phyloP scores from a whole-genome alignment of 2,888 invertebrate species.

The Meghimatium bilineatum region DNA sequence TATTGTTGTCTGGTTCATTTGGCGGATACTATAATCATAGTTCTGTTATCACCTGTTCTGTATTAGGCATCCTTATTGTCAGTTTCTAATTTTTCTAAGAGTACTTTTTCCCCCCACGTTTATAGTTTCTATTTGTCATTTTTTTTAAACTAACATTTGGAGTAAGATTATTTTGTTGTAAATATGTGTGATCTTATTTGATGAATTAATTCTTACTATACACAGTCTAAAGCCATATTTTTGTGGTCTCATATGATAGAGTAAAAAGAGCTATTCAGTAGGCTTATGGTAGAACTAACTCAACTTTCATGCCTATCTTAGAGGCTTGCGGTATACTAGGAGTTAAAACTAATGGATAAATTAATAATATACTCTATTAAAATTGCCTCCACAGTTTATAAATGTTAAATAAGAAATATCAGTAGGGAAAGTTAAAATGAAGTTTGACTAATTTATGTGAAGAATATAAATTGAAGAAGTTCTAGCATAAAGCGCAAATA shows the following conservation, averaged over 20 bases:
- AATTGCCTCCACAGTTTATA: neutral
- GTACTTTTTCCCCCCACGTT: neutral
- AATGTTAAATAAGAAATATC: neutral
- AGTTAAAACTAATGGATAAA: no score
- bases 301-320: no score
- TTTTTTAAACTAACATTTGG: neutral
- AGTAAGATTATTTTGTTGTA: neutral
- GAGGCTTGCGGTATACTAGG: no score
- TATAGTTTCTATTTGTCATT: neutral
- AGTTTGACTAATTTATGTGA: neutral
- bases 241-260: no score
- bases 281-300: no score
- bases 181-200: neutral
- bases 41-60: slow-evolving; percentile 24
- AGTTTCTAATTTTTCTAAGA: slow-evolving; percentile 11
- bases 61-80: slow-evolving; percentile 35
- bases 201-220: neutral
- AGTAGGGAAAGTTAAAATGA: neutral
- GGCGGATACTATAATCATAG: slow-evolving; percentile 12
- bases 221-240: no score
- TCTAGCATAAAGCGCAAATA: neutral
- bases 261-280: no score
- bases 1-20: slow-evolving; percentile 41
- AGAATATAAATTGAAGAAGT: neutral
- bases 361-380: no score